Conservation (phyloP, 64 coral and sea anemone species). For the Actinia tenebrosa region DNA sequence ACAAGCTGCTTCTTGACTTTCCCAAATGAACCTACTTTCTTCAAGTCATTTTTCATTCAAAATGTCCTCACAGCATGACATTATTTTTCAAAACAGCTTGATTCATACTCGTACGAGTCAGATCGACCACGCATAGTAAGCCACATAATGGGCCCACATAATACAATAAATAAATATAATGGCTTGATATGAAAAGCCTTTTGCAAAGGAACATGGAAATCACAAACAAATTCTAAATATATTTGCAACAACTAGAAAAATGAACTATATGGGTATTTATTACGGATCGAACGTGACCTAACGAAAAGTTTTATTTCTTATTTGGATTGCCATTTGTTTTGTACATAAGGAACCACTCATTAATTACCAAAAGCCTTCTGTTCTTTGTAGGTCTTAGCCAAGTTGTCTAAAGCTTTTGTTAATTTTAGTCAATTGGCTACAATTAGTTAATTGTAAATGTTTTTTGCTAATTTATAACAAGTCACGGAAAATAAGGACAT, state of each 20-base stretch:
- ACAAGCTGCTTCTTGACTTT: not conserved
- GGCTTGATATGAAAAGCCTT: not conserved
- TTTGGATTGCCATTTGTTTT: not conserved
- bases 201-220: not conserved
- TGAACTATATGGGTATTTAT: not conserved
- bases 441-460: not conserved
- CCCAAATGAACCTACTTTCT: not conserved
- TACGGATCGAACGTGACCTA: not conserved
- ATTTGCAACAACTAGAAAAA: not conserved
- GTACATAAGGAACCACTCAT: not conserved
- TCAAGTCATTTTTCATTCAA: not conserved
- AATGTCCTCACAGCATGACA: not conserved
- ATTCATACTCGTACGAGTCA: not conserved
- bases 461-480: not conserved
- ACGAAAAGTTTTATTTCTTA: not conserved
- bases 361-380: not conserved
- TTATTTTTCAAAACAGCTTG: slow-evolving; percentile 5
- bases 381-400: not conserved
- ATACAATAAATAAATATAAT: slow-evolving; percentile 8
- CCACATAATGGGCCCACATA: not conserved
- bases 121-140: not conserved
- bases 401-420: not conserved
- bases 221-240: not conserved
- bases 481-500: not conserved
- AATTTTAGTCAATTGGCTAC: not conserved